Evolutionary conservation across 1,140 invertebrate genomes (phyloP), one percentile per base, ranked within the genome.

Genomic region (Papilio machaon): DNA sequence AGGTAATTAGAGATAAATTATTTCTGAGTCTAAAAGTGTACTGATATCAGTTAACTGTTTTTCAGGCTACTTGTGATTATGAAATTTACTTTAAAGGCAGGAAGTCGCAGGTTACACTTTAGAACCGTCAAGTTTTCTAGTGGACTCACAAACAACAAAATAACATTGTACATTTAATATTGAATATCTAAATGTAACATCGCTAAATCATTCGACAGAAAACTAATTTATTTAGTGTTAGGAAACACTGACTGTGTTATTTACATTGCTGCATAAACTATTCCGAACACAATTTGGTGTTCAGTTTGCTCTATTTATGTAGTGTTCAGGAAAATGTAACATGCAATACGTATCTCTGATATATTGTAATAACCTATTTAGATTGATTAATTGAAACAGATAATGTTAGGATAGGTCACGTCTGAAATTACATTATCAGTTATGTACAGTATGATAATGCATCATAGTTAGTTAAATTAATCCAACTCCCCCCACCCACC

Each of bases 221-320:
- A 58, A 58, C 54, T 17, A 64, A 64, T 64, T 64, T 23, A 64
- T 64, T 23, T 64, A 30, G 10, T 64, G 23, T 70, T 70, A 70
- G 64, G 30, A 70, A 64, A 30, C 23, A 64, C 11, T 70, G 30
- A 67, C 6, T 2, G 1, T 35, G 30, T 35, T 38, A 70, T 70
- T 70, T 35, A 70, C 30, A 35, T 70, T 17, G 60, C 60, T 64
- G 30, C 64, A 70, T 70, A 70, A 70, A 70, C 23, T 67, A 67
- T 35, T 70, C 30, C 30, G 30, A 70, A 70, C 30, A 38, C 64
- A 38, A 70, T 38, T 70, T 70, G 64, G 23, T 70, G 64, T 70
- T 70, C 30, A 70, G 64, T 70, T 70, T 70, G 64, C 10, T 35
- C 38, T 38, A 23, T 70, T 67, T 35, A 38, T 70, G 23, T 15